Evolutionary conservation across 2,113 vertebrate genomes (phyloP).

Genomic region (Scartelaos histophorus): DNA sequence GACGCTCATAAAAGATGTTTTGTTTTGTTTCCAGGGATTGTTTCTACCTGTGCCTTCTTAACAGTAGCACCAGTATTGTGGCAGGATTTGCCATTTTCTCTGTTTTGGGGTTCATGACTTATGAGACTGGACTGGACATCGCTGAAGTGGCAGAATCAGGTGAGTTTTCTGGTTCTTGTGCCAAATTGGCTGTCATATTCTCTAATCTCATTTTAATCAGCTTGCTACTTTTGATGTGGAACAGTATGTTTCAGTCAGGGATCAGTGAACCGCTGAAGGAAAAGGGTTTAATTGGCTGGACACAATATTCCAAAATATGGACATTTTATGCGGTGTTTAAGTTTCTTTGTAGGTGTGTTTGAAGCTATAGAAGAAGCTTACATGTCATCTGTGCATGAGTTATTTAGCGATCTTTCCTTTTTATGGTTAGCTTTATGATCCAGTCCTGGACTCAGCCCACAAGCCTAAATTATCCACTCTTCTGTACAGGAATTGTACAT

Average conservation of each 20-base stretch:
- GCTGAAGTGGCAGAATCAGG: constrained; percentile 84
- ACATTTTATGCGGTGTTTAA: no score
- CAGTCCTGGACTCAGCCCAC: no score
- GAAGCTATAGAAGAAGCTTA: no score
- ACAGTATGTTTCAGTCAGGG: not conserved
- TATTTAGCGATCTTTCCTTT: no score
- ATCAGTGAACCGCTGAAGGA: not conserved
- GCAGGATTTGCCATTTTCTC: constrained; percentile 90
- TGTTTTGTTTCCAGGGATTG: constrained; percentile 76
- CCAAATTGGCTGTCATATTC: not conserved
- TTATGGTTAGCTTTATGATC: no score
- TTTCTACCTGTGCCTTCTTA: constrained; percentile 85
- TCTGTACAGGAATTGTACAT: no score
- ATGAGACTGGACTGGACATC: constrained; percentile 80
- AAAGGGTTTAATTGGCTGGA: not conserved
- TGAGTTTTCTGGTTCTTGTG: constrained; percentile 32
- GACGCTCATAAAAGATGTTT: no score
- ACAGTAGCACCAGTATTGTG: constrained; percentile 85
- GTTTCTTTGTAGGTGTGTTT: no score
- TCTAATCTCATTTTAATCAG: not conserved
- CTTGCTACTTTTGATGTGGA: not conserved
- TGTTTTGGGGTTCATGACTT: constrained; percentile 84
- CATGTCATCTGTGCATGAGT: no score
- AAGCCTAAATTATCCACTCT: no score
- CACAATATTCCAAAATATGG: not conserved